Base-by-base conservation (phyloP, 2,888 invertebrate species). In the Drosophila limbata region DNA sequence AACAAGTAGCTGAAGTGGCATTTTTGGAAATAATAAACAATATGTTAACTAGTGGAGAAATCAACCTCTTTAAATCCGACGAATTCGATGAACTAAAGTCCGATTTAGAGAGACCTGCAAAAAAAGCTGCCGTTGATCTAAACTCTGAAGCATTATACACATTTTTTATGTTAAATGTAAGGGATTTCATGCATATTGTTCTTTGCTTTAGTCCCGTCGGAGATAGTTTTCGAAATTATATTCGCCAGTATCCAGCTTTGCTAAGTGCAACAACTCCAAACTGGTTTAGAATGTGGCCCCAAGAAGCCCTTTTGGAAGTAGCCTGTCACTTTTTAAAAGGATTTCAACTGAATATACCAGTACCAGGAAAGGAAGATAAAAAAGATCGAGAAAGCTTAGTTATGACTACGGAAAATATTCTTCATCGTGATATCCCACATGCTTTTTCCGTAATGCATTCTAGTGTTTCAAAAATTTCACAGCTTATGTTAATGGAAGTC, bases 131-230 rank as follows among this genome's bases (percentile, higher is more conserved):
- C 0, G 84, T 96, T 4, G 82, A 94, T 74, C 94, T 94, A 74
- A 95, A 96, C 0, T 93, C 94, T 3, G 96, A 97, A 90, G 93
- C 94, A 0, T 94, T 96, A 63, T 96, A 96, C 89, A 92, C 94
- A 74, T 96, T 96, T 92, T 94, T 98, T 53, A 95, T 97, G 84
- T 95, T 96, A 70, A 94, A 97, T 67, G 96, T 97, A 13, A 93
- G 96, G 55, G 92, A 94, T 15, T 96, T 97, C 91, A 91, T 98
- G 91, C 97, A 97, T 88, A 95, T 97, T 35, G 95, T 97, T 50
- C 93, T 98, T 28, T 96, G 97, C 90, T 96, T 98, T 95, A 97
- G 97, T 86, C 97, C 98, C 0, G 96, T 97, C n/a, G 98, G 97
- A 0, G 96, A 97, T 68, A 94, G 95, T 15, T 97, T 98, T 92